Conservation (phyloP, 2,113 vertebrate species). For the Epinephelus cyanopodus region DNA sequence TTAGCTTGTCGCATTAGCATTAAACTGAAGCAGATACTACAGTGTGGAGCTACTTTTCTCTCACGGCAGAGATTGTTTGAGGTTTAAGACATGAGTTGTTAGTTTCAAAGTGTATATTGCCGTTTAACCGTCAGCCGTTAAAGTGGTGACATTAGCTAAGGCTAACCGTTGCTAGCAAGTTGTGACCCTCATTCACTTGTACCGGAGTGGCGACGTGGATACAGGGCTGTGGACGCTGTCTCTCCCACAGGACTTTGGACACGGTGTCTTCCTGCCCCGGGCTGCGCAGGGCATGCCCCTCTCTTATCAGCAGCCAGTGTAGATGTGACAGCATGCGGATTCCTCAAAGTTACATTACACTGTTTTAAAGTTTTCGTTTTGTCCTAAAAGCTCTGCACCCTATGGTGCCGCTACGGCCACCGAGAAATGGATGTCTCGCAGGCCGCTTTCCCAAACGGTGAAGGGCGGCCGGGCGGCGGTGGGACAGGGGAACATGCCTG, state of each 20-base stretch:
- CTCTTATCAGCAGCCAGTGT: conserved; percentile 7
- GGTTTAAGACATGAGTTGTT: no score
- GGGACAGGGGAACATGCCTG: conserved; percentile 77
- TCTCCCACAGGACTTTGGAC: conserved; percentile 77
- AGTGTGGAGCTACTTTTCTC: not conserved
- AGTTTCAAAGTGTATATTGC: not conserved
- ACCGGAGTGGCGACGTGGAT: conserved; percentile 77
- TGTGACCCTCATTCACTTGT: conserved; percentile 37
- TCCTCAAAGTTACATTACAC: conserved; percentile 29
- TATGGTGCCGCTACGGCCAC: conserved; percentile 85
- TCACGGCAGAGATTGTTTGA: not conserved
- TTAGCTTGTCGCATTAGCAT: conserved; percentile 57
- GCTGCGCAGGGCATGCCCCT: conserved; percentile 24
- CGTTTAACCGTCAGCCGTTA: not conserved
- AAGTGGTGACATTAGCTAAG: conserved; percentile 11
- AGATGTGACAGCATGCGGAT: conserved; percentile 60
- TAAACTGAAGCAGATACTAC: not conserved
- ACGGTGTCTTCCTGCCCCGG: conserved; percentile 29
- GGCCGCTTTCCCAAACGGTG: conserved; percentile 88
- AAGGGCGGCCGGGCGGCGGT: conserved; percentile 80
- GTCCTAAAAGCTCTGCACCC: conserved; percentile 73
- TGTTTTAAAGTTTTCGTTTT: conserved; percentile 67
- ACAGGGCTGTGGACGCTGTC: conserved; percentile 20
- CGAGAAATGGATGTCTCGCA: conserved; percentile 87
- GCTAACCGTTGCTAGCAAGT: conserved; percentile 50